phyloP scores from a whole-genome alignment of 1,140 invertebrate genomes.

The Atta texana region DNA sequence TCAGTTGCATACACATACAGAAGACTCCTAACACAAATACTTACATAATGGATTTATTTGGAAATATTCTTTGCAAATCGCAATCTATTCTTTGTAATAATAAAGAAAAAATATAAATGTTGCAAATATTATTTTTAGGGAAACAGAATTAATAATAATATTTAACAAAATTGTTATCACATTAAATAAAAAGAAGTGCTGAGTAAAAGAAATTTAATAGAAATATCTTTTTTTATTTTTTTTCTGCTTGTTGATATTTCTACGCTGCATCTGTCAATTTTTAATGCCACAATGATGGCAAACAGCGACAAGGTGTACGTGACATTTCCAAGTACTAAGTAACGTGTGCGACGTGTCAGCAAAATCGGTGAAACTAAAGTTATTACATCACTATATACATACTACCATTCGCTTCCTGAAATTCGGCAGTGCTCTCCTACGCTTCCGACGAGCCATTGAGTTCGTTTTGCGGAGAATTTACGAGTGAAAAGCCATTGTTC shows the following conservation, averaged over 20 bases:
- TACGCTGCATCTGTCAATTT: slow-evolving; percentile 24
- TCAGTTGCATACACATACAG: neutral
- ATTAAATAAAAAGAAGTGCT: too few relatives aligned
- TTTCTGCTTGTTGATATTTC: neutral
- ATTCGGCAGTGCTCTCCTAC: slow-evolving; percentile 31
- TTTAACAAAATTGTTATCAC: neutral
- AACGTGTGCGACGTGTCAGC: slow-evolving; percentile 20
- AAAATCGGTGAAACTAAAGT: slow-evolving; percentile 37
- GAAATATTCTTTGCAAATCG: neutral
- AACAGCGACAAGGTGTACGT: slow-evolving; percentile 39
- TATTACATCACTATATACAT: slow-evolving; percentile 3
- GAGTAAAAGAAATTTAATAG: neutral
- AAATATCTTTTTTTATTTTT: neutral
- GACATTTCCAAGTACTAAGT: neutral
- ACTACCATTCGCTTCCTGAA: slow-evolving; percentile 27
- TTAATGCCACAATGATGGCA: neutral
- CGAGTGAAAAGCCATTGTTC: slow-evolving; percentile 21
- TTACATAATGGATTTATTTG: neutral
- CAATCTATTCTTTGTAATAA: neutral
- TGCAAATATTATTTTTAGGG: neutral
- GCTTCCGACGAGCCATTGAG: slow-evolving; percentile 13
- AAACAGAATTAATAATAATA: neutral
- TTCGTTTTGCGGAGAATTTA: slow-evolving; percentile 48
- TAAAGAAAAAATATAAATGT: neutral
- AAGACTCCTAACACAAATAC: neutral